These are phyloP conservation scores for Copidosoma floridanum DNA, from an alignment of 1,140 invertebrate species.

Conservation along the genomic window DNA sequence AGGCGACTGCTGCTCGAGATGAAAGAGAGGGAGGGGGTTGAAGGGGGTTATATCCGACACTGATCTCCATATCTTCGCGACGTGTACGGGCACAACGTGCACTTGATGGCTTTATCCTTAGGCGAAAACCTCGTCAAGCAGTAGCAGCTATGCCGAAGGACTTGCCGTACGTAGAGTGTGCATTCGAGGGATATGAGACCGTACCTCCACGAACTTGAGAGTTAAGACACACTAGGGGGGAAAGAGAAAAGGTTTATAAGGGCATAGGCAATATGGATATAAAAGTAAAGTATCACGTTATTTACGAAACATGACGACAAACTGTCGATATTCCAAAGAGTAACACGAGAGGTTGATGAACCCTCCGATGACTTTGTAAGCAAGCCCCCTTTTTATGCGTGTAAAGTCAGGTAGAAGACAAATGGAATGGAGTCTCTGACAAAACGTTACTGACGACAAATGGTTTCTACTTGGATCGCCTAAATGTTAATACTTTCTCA, in stretches of 20 bases:
- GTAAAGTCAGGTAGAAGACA: neutral
- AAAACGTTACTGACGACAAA: too few relatives aligned
- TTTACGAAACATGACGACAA: too few relatives aligned
- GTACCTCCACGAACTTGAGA: slow-evolving; percentile 37
- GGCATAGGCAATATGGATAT: slow-evolving; percentile 51
- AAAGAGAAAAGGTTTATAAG: too few relatives aligned
- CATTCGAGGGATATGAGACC: slow-evolving; percentile 11
- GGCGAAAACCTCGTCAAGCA: slow-evolving; percentile 43
- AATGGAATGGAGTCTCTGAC: neutral
- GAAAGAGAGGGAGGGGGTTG: neutral
- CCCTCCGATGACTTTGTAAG: slow-evolving; percentile 35
- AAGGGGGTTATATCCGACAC: slow-evolving; percentile 16
- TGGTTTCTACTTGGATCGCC: too few relatives aligned
- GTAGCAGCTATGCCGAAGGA: slow-evolving; percentile 34
- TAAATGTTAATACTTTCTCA: too few relatives aligned
- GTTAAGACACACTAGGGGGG: slow-evolving; percentile 46
- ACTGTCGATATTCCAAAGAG: slow-evolving; percentile 49
- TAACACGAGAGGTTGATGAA: slow-evolving; percentile 47
- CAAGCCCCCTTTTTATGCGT: neutral
- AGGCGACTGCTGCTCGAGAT: neutral
- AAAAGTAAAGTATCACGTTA: slow-evolving; percentile 33
- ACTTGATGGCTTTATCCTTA: slow-evolving; percentile 53
- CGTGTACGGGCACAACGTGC: slow-evolving; percentile 40
- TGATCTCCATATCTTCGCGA: slow-evolving; percentile 24
- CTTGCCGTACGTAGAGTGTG: slow-evolving; percentile 33